Evolutionary conservation across 2,888 invertebrate genomes (phyloP), one percentile per base, ranked within the genome.

Genomic region (Acronicta aceris): DNA sequence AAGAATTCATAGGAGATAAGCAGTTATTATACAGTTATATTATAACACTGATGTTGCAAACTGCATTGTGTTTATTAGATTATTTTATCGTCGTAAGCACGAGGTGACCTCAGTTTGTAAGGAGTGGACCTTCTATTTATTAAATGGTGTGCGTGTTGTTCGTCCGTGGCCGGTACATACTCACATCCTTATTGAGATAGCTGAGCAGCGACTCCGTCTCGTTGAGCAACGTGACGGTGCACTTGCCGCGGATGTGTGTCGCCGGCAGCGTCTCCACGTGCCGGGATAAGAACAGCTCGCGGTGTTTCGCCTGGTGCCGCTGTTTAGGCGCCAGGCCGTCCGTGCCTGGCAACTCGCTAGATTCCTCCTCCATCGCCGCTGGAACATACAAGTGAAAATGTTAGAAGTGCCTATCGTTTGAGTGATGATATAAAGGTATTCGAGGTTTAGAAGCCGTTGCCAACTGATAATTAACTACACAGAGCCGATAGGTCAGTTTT

Each of bases 171-270:
- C 82, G 92, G 93, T 94, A 94, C 94, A 95, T 94, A 96, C 96
- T 96, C 95, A 97, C 97, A 95, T 98, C 98, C 96, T 98, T 99
- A 95, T 98, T 98, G 90, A 99, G 96, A 96, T 99, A 99, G 92
- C 98, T 98, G 89, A 97, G 96, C 86, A 99, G 96, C 79, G 98
- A 98, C 95, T 99, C 99, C 61, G 99, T 99, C 96, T 99, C 99
- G 95, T 99, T 99, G 95, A 99, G 97, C 84, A 99, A 96, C 80
- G 99, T 99, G 83, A 99, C 99, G 81, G 98, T 97, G 95, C 99
- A 99, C 96, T 99, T 99, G 93, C 99, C 99, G 89, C 99, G 96
- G 86, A 99, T 99, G 95, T 99, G 98, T 67, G 99, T 99, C 79
- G 99, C 99, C 66, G 99, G 99, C 92, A 99, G 96, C 64, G 99